Conservation (phyloP, 2,888 invertebrate species). For the Scrobipalpa costella region DNA sequence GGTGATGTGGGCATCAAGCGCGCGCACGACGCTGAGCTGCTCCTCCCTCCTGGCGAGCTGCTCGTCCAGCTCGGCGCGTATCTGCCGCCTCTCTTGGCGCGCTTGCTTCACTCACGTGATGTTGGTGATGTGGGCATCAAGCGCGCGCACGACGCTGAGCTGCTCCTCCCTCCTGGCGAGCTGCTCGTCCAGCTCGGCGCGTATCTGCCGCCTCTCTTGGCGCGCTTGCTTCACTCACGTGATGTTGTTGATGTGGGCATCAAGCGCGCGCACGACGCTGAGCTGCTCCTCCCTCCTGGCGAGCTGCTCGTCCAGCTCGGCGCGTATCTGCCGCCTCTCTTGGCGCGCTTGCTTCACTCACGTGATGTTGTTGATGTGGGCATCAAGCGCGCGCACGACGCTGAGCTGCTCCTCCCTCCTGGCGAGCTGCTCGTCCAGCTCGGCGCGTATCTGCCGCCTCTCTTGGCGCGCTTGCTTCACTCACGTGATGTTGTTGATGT, state of each 20-base stretch:
- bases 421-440: neutral
- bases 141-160: conserved; percentile 27
- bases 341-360: too few species aligned
- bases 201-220: too few species aligned
- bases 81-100: too few species aligned
- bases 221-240: too few species aligned
- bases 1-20: conserved; percentile 48
- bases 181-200: neutral
- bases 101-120: conserved; percentile 50
- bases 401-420: conserved; percentile 7
- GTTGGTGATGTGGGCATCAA: conserved; percentile 50
- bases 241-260: conserved; percentile 48
- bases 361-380: conserved; percentile 49
- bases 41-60: conserved; percentile 9
- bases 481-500: conserved; percentile 50
- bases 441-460: too few species aligned
- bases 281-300: conserved; percentile 10
- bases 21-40: conserved; percentile 26
- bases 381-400: conserved; percentile 38
- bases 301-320: neutral
- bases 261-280: conserved; percentile 35
- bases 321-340: too few species aligned
- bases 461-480: too few species aligned
- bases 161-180: neutral
- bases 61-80: too few species aligned